These are phyloP conservation scores for Eupithecia dodoneata DNA, from an alignment of 2,888 invertebrate species.

Conservation along the genomic window DNA sequence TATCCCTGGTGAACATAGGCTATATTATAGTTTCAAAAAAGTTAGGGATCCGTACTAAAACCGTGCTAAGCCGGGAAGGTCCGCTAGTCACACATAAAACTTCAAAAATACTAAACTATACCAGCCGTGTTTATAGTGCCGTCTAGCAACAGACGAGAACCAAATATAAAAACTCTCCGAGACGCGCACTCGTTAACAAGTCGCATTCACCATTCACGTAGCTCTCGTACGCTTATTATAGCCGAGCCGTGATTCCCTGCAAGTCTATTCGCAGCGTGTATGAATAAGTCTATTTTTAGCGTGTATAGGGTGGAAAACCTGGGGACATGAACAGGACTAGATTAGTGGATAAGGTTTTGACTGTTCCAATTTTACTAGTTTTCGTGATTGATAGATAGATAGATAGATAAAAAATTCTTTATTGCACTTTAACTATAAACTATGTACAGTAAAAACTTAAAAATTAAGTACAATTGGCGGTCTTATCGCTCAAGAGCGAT, in stretches of 20 bases:
- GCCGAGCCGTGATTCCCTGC: slow-evolving; percentile 1
- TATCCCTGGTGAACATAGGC: too few species aligned
- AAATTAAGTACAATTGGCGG: too few species aligned
- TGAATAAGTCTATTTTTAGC: background rate
- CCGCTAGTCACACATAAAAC: background rate
- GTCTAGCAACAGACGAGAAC: background rate
- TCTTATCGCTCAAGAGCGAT: too few species aligned
- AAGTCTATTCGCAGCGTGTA: background rate
- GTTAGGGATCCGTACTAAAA: too few species aligned
- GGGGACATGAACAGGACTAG: background rate
- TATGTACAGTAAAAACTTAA: too few species aligned
- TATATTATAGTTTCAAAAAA: too few species aligned
- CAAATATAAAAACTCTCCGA: slow-evolving; percentile 36
- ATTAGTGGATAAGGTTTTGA: background rate
- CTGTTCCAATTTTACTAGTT: background rate
- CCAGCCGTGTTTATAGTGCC: background rate
- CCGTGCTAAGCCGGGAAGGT: too few species aligned
- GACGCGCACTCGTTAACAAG: slow-evolving; percentile 57
- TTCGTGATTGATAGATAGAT: too few species aligned
- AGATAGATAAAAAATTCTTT: too few species aligned
- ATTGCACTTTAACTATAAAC: too few species aligned
- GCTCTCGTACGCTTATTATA: background rate
- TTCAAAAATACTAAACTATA: background rate
- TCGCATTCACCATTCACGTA: slow-evolving; percentile 53
- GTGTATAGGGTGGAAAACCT: background rate